Conservation (phyloP, 2,888 invertebrate genomes). For the Sarcophaga variegata region DNA sequence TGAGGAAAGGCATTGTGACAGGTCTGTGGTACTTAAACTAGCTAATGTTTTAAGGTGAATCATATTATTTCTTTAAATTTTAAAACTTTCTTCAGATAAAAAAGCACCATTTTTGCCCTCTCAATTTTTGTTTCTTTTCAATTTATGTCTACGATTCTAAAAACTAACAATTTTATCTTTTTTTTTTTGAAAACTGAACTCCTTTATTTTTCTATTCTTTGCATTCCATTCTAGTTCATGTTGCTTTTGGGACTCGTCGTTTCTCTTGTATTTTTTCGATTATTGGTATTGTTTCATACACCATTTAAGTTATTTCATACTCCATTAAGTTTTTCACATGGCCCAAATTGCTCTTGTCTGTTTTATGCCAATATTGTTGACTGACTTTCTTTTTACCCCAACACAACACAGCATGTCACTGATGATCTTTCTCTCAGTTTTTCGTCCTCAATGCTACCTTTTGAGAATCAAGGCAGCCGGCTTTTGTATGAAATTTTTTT, state of each 20-base stretch:
- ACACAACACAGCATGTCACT: neutral
- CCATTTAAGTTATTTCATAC: conserved; percentile 60
- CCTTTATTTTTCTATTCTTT: neutral
- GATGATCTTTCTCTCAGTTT: neutral
- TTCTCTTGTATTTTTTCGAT: neutral
- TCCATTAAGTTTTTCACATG: conserved; percentile 59
- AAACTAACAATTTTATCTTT: no score
- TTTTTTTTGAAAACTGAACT: neutral
- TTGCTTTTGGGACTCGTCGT: neutral
- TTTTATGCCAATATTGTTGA: conserved; percentile 16
- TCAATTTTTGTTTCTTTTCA: no score
- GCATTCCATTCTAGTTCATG: neutral
- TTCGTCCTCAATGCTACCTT: neutral
- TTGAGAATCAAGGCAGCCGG: neutral
- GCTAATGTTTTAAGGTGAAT: no score
- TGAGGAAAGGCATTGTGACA: no score
- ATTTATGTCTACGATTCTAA: no score
- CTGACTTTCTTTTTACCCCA: neutral
- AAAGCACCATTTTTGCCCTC: no score
- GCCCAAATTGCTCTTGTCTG: conserved; percentile 38
- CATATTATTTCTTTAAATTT: no score
- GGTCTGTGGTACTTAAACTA: no score
- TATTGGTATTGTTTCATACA: conserved; percentile 31
- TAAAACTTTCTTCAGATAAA: no score
- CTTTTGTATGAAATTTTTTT: neutral